Evolutionary conservation across 37 sponge, comb jelly and placozoan species (phyloP).

Genomic region (Dysidea cf. avara): DNA sequence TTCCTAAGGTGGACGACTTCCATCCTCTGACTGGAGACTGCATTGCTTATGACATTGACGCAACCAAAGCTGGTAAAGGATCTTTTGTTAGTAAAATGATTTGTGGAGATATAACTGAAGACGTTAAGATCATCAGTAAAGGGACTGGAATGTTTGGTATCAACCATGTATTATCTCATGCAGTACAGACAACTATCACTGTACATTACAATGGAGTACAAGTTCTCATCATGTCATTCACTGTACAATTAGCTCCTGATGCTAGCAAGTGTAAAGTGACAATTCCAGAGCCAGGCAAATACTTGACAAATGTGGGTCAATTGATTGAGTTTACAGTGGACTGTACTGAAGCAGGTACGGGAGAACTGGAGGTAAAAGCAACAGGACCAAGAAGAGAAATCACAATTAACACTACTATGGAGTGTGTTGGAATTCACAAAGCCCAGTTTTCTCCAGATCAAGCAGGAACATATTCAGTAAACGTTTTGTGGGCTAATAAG

Average conservation of each 20-base stretch:
- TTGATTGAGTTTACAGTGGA: constrained; percentile 68
- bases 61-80: constrained; percentile 37
- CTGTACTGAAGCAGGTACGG: constrained; percentile 67
- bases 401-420: constrained; percentile 20
- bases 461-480: constrained; percentile 40
- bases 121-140: too few species aligned
- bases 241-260: constrained; percentile 55
- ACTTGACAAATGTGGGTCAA: constrained; percentile 2
- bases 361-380: constrained; percentile 42
- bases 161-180: too few species aligned
- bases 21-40: constrained; percentile 9
- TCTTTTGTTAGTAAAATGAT: too few species aligned
- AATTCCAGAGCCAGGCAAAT: constrained; percentile 8
- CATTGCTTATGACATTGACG: constrained; percentile 23
- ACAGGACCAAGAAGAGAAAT: constrained; percentile 50
- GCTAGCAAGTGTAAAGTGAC: constrained; percentile 54
- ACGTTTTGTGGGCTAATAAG: constrained; percentile 32
- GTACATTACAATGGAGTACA: too few species aligned
- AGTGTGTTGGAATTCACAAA: constrained; percentile 46
- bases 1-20: constrained; percentile 30
- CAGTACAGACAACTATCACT: too few species aligned
- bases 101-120: too few species aligned
- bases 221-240: not conserved
- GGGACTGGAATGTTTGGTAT: too few species aligned
- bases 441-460: constrained; percentile 21